phyloP scores from a whole-genome alignment of 2,113 vertebrate species.

The Erpornis zantholeuca region DNA sequence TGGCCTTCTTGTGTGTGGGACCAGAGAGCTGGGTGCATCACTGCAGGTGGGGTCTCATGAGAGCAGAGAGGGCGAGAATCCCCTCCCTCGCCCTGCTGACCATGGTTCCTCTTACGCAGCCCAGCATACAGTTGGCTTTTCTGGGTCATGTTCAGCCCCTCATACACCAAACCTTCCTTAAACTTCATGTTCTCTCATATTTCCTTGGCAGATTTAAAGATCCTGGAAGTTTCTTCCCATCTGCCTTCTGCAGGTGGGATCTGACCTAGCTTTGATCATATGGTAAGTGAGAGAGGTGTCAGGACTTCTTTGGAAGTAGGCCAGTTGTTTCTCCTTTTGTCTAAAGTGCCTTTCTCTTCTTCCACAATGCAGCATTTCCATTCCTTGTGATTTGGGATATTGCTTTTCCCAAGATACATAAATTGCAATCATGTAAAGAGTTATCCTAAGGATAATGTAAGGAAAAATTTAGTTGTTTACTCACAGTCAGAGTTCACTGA shows the following conservation, averaged over 20 bases:
- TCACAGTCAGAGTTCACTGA: background rate
- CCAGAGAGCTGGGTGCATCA: accelerated
- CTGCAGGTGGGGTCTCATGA: background rate
- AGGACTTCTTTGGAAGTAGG: background rate
- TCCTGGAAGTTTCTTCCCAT: background rate
- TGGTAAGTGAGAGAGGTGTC: background rate
- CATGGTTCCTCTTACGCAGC: background rate
- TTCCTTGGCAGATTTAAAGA: background rate
- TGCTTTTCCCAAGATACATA: background rate
- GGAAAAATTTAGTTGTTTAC: background rate
- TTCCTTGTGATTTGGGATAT: background rate
- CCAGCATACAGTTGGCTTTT: accelerated
- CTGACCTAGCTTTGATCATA: background rate
- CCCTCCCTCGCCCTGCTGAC: background rate
- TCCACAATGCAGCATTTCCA: background rate
- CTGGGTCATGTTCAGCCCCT: background rate
- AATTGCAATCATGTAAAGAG: background rate
- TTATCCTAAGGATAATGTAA: background rate
- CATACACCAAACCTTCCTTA: background rate
- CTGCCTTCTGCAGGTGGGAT: background rate
- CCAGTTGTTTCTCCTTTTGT: background rate
- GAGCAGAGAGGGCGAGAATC: background rate
- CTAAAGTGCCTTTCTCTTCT: background rate
- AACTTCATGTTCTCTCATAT: background rate
- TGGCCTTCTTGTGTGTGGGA: background rate